Evolutionary conservation across 1,140 invertebrate species (phyloP), one percentile per base, ranked within the genome.

Genomic region (Drosophila teissieri): DNA sequence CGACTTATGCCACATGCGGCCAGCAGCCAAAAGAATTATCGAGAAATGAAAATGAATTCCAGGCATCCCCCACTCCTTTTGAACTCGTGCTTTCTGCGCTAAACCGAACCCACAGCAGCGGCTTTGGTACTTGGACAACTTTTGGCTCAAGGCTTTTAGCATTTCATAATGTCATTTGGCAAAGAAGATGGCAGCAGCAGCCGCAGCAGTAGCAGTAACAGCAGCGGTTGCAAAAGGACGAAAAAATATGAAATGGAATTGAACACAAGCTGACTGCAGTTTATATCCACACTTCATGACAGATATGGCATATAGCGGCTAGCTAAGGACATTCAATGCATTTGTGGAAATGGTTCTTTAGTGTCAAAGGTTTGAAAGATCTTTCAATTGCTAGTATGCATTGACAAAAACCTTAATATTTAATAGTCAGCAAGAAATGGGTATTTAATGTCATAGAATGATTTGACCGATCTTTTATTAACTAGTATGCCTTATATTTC

Each of bases 1-100:
- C 2, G 42, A 31, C 4, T 11, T 27, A 24, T 45, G 42, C 39
- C 63, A 76, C 45, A 45, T 52, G 54, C 56, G 61, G 62, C 61
- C 73, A 58, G 44, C 45, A 60, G 63, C 74, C 63, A 76, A 60
- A 78, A 70, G 84, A 89, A 88, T 88, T 88, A 88, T 88, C 84
- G 84, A 77, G 79, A 88, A 88, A 86, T 88, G 79, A 88, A 83
- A 88, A 86, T 88, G 83, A 88, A 89, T 88, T 79, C 75, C 82
- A 88, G 84, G 83, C 81, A 84, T 6, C 46, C 37, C 27, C 34
- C 27, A 19, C 22, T 64, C 17, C 24, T 22, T 54, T 24, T 54
- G 49, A 63, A 63, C 42, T 36, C 51, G 49, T 34, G 1, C 44
- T 37, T 48, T 36, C 19, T 69, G 40, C 27, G 60, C 60, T 48